phyloP scores from a whole-genome alignment of 2,113 vertebrate genomes.

The Oncorhynchus nerka region DNA sequence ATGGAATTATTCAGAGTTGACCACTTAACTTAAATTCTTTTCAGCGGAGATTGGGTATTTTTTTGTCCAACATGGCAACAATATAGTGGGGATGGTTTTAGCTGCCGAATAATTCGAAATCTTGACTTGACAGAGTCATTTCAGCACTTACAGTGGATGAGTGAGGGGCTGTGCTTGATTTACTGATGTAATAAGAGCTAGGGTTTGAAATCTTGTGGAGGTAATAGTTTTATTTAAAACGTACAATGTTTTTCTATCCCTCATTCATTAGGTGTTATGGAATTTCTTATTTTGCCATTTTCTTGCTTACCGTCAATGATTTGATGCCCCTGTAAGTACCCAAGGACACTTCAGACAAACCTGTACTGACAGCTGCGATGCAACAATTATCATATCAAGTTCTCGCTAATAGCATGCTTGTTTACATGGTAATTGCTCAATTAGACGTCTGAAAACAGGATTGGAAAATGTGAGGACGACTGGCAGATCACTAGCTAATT shows the following conservation, averaged over 20 bases:
- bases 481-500: neutral
- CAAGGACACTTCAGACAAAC: neutral
- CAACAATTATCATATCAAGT: neutral
- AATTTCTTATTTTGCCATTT: neutral
- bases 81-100: constrained; percentile 12
- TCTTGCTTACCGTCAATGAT: neutral
- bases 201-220: no score
- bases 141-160: neutral
- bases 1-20: constrained; percentile 1
- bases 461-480: neutral
- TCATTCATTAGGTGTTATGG: neutral
- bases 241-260: neutral
- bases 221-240: no score
- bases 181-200: no score
- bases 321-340: neutral
- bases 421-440: constrained; percentile 1
- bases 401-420: neutral
- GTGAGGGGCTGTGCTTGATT: no score
- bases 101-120: neutral
- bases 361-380: neutral
- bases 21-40: neutral
- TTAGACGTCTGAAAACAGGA: neutral
- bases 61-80: constrained; percentile 24
- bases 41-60: neutral
- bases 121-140: neutral